Evolutionary conservation across 1,140 invertebrate genomes (phyloP).

Genomic region (Acromyrmex heyeri): DNA sequence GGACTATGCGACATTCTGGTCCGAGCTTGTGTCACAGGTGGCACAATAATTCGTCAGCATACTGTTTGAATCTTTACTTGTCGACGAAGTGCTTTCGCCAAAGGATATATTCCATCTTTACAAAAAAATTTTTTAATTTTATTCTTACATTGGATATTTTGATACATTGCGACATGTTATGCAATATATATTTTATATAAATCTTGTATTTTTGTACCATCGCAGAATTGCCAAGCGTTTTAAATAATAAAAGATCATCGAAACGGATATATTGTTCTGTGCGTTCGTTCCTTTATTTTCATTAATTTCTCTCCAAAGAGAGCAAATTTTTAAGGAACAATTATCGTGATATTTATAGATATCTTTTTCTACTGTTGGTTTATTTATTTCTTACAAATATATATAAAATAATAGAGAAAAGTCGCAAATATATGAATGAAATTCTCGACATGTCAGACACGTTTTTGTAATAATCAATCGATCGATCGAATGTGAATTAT

Average conservation of each 20-base stretch:
- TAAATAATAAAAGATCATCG: conserved; percentile 12
- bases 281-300: background rate
- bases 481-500: conserved; percentile 50
- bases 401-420: background rate
- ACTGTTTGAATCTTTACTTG: background rate
- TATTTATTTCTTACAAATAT: background rate
- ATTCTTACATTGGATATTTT: background rate
- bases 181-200: conserved; percentile 21
- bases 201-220: conserved; percentile 17
- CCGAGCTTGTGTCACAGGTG: conserved; percentile 84
- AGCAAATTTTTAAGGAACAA: background rate
- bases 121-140: background rate
- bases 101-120: conserved; percentile 23
- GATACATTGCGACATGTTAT: background rate
- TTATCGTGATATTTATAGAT: background rate
- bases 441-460: background rate
- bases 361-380: background rate
- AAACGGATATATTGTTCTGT: background rate
- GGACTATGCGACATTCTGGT: conserved; percentile 91
- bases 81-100: conserved; percentile 44
- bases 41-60: background rate
- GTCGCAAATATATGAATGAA: background rate
- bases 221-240: background rate
- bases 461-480: conserved; percentile 59
- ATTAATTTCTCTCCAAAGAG: too few relatives aligned